Evolutionary conservation across 2,113 vertebrate genomes (phyloP), one percentile per base, ranked within the genome.

Genomic region (Caranx ignobilis): DNA sequence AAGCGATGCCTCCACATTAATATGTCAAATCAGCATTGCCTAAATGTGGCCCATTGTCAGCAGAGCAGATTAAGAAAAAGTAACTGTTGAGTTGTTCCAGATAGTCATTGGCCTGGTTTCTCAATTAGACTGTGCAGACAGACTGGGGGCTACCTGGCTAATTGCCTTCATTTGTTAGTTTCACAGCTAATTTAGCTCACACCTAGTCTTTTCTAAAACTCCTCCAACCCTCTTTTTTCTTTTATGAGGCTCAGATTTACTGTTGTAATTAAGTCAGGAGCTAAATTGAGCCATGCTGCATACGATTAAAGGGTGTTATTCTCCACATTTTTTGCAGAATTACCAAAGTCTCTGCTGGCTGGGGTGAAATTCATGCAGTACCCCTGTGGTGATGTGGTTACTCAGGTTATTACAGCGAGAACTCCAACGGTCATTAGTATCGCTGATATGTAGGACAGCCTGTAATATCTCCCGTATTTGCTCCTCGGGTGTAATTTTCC

Each of bases 141-240:
- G 74, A 85, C 80, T 77, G 48, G 75, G 84, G 77, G 77, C 87
- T 87, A 88, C 64, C 84, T 70, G 69, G 86, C 87, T 94, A 94
- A 94, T 95, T 93, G 86, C 89, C 77, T 90, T 85, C 87, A 94
- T 95, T 94, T 95, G 89, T 94, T 94, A 91, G 86, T 84, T 93
- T 94, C 88, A 92, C 87, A 88, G 87, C 86, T 93, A 94, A 94
- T 93, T 93, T 93, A 92, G 83, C 87, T 84, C 55, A 47, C 79
- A 88, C 84, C 89, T 79, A 69, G 61, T 84, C 45, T 92, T 91
- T 83, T 77, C 65, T 75, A 50, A 87, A 87, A 87, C 66, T 81
- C 87, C 64, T 56, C 69, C 86, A 77, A 77, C 74, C 67, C 72
- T 78, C 75, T 37, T 60, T 60, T 74, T 87, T 83, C 63, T 81